phyloP scores from a whole-genome alignment of 2,113 vertebrate genomes.

The Silurus meridionalis region DNA sequence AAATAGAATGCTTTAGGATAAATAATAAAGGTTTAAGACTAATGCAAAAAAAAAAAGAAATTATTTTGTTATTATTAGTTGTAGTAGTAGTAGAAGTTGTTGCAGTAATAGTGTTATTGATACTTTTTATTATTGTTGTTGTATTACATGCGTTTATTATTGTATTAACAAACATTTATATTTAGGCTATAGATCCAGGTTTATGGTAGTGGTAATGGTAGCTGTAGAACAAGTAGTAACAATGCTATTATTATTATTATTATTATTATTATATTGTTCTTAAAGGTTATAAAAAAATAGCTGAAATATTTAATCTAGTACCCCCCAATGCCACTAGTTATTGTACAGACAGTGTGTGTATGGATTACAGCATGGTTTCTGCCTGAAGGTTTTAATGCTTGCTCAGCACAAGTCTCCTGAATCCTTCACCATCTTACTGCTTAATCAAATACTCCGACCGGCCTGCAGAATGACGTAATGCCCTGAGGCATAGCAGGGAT shows the following conservation, averaged over 20 bases:
- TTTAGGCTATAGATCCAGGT: neutral
- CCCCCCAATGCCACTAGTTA: constrained; percentile 50
- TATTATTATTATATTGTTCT: neutral
- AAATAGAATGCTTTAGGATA: neutral
- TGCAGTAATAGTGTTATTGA: no score
- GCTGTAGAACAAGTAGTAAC: no score
- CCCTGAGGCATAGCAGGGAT: constrained; percentile 42
- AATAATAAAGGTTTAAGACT: neutral
- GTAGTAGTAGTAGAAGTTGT: neutral
- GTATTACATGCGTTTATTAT: neutral
- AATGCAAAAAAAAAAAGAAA: neutral
- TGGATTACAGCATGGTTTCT: constrained; percentile 62
- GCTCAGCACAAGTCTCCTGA: constrained; percentile 77
- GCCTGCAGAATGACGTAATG: constrained; percentile 95
- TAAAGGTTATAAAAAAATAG: neutral
- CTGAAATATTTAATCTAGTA: constrained; percentile 4
- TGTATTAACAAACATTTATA: neutral
- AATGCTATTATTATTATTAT: neutral
- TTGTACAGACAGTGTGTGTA: constrained; percentile 29
- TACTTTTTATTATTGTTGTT: neutral
- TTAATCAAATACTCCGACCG: constrained; percentile 84
- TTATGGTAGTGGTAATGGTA: no score
- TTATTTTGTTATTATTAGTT: neutral
- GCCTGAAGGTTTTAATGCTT: constrained; percentile 64
- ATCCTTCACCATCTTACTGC: constrained; percentile 76